These are phyloP conservation scores for Tetrax tetrax DNA, from an alignment of 2,113 vertebrate genomes.

Conservation along the genomic window DNA sequence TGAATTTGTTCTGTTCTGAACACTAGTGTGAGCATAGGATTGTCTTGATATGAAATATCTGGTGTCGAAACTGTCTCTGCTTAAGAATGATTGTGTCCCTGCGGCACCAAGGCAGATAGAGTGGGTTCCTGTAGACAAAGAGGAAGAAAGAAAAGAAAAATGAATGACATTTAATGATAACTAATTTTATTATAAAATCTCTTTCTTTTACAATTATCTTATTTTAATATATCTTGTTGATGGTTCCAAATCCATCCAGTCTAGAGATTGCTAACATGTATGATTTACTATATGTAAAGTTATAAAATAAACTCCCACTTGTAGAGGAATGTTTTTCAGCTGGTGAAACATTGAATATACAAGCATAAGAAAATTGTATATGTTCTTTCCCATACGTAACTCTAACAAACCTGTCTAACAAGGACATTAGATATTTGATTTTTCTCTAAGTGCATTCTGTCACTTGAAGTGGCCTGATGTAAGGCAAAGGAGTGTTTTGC, in stretches of 20 bases:
- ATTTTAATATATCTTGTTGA: neutral
- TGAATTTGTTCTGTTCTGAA: neutral
- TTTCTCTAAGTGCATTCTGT: neutral
- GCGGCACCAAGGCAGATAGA: neutral
- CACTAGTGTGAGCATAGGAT: neutral
- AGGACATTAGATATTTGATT: neutral
- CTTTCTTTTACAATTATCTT: neutral
- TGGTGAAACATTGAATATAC: neutral
- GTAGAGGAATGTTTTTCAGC: neutral
- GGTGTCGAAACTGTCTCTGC: neutral
- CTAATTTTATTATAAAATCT: neutral
- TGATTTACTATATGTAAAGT: neutral
- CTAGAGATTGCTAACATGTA: neutral
- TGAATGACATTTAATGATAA: neutral
- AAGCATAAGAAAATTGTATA: neutral
- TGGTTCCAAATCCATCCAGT: neutral
- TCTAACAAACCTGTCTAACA: neutral
- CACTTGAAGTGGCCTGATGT: neutral
- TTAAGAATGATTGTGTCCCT: neutral
- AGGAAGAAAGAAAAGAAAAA: neutral
- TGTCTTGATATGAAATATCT: neutral
- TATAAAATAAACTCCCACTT: neutral
- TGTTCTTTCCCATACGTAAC: accelerated
- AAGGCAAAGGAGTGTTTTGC: neutral
- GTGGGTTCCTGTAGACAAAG: neutral